A percentile compares a stretch with the other conserved stretches of the same genome.
Evolutionary conservation across 2,113 vertebrate species (phyloP).

Genomic region (Apeltes quadracus): DNA sequence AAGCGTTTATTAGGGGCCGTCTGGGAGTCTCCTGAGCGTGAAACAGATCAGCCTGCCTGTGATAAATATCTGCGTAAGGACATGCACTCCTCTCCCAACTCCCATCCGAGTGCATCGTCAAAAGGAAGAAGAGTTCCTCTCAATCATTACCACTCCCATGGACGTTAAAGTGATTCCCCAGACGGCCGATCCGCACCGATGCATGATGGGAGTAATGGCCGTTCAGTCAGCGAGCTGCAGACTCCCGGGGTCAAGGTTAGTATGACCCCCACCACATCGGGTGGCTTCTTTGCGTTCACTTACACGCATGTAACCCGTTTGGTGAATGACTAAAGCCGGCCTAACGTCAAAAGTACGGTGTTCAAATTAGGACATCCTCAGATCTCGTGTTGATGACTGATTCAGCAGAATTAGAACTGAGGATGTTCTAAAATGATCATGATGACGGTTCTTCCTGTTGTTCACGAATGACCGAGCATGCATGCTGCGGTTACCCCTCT

Average conservation of each 20-base stretch:
- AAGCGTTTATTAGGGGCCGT: constrained; percentile 74
- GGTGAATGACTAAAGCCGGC: constrained; percentile 57
- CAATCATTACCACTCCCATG: constrained; percentile 45
- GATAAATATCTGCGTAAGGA: constrained; percentile 72
- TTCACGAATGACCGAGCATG: constrained; percentile 12
- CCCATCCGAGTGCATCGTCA: constrained; percentile 22
- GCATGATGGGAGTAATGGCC: constrained; percentile 56
- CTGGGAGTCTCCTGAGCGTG: constrained; percentile 65
- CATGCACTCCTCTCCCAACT: constrained; percentile 48
- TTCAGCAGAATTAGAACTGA: too few relatives aligned
- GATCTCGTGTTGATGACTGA: too few relatives aligned
- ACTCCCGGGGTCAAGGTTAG: constrained; percentile 69
- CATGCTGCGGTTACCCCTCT: background rate
- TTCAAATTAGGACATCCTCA: too few relatives aligned
- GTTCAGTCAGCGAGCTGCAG: constrained; percentile 54
- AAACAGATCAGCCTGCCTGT: constrained; percentile 56
- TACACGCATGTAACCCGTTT: constrained; percentile 61
- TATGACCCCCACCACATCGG: constrained; percentile 36
- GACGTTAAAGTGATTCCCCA: constrained; percentile 48
- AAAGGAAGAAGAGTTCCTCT: constrained; percentile 52
- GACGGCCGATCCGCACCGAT: constrained; percentile 28
- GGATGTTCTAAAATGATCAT: too few relatives aligned
- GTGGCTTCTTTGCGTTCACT: constrained; percentile 65
- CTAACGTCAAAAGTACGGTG: constrained; percentile 58
- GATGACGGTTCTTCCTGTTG: constrained; percentile 46